Conservation (phyloP, 2,888 invertebrate genomes). For the Megastigmus dorsalis region DNA sequence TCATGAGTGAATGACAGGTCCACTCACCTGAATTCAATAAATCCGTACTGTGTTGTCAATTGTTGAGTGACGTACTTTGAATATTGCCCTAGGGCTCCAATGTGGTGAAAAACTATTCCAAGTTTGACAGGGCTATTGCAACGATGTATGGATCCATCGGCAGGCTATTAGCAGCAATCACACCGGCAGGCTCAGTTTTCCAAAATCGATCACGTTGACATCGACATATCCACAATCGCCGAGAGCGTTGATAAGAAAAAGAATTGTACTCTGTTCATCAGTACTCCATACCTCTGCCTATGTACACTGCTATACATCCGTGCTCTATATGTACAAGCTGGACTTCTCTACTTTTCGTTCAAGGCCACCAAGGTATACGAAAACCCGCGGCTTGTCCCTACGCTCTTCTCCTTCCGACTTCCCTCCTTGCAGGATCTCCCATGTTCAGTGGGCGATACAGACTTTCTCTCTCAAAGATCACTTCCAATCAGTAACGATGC, state of each 20-base stretch:
- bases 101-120: too few relatives aligned
- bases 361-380: conserved; percentile 7
- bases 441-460: conserved; percentile 18
- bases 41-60: neutral
- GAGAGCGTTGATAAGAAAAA: conserved; percentile 41
- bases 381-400: too few relatives aligned
- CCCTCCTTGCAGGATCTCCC: neutral
- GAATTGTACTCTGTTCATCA: conserved; percentile 65
- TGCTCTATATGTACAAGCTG: conserved; percentile 24
- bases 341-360: neutral
- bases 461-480: neutral
- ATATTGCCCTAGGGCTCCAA: too few relatives aligned
- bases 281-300: conserved; percentile 61
- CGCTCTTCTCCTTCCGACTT: neutral
- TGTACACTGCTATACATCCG: conserved; percentile 7
- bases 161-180: too few relatives aligned
- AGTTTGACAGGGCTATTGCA: too few relatives aligned
- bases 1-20: neutral
- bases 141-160: too few relatives aligned
- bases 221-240: conserved; percentile 1
- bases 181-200: neutral
- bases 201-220: conserved; percentile 4
- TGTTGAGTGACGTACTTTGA: neutral
- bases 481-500: neutral
- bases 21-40: neutral